A percentile compares a stretch with the other conserved stretches of the same genome.
Conservation (phyloP, 2,113 vertebrate genomes). For the Carassius carassius region DNA sequence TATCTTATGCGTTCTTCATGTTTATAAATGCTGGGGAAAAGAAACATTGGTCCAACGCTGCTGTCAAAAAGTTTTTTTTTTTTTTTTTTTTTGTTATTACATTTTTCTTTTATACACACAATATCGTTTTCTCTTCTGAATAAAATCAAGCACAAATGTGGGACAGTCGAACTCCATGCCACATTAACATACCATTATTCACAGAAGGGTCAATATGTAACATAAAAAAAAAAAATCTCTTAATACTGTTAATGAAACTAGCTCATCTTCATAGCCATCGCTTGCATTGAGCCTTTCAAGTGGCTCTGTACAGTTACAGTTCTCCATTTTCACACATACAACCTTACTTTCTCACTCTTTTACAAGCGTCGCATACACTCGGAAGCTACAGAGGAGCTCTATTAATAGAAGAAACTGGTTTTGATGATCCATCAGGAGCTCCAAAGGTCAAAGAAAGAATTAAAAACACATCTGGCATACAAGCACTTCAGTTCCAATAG, state of each 20-base stretch:
- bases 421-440: conserved; percentile 80
- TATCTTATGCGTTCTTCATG: conserved; percentile 70
- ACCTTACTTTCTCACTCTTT: neutral
- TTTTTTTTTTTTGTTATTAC: conserved; percentile 59
- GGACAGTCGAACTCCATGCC: conserved; percentile 78
- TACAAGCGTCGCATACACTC: neutral
- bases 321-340: conserved; percentile 23
- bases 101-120: conserved; percentile 58
- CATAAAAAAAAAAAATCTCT: conserved; percentile 80
- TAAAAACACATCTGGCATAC: conserved; percentile 71
- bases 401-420: conserved; percentile 70
- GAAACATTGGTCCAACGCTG: conserved; percentile 85
- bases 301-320: conserved; percentile 81
- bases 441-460: conserved; percentile 73
- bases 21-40: conserved; percentile 81
- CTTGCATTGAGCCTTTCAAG: conserved; percentile 74
- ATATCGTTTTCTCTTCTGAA: conserved; percentile 63
- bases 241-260: conserved; percentile 98
- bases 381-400: conserved; percentile 79
- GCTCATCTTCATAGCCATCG: conserved; percentile 78
- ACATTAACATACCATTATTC: conserved; percentile 84
- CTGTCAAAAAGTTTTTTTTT: conserved; percentile 65
- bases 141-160: conserved; percentile 76
- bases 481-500: conserved; percentile 63
- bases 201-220: conserved; percentile 92